phyloP scores from a whole-genome alignment of 2,888 invertebrate species.

The Heliconius erato region DNA sequence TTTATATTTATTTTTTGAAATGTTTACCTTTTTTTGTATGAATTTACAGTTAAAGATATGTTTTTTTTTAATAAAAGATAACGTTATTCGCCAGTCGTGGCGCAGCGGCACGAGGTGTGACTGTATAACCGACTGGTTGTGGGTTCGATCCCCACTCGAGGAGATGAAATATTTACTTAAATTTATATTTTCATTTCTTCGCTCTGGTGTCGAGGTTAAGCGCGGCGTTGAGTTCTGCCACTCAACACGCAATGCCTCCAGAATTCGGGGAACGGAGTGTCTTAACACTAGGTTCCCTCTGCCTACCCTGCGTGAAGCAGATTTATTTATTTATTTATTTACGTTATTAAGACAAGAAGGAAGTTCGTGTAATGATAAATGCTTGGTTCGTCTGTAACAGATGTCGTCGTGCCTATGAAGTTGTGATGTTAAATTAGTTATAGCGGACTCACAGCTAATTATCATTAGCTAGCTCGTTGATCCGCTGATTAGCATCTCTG shows the following conservation, averaged over 20 bases:
- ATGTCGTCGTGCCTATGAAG: neutral
- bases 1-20: constrained; percentile 5
- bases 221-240: too few species aligned
- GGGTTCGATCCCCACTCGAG: too few species aligned
- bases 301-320: too few species aligned
- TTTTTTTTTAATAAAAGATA: neutral
- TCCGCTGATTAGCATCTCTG: neutral
- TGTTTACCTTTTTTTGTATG: neutral
- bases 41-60: constrained; percentile 13
- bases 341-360: neutral
- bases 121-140: too few species aligned
- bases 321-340: neutral
- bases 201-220: too few species aligned
- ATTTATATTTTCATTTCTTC: too few species aligned
- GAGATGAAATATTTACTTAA: too few species aligned
- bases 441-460: constrained; percentile 11
- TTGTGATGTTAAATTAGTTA: constrained; percentile 11
- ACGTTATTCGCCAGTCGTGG: too few species aligned
- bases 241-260: too few species aligned
- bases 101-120: too few species aligned
- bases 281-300: too few species aligned
- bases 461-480: constrained; percentile 8
- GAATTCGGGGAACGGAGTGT: too few species aligned
- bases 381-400: neutral
- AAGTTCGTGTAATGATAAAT: constrained; percentile 21